Evolutionary conservation across 2,888 invertebrate species (phyloP).

Genomic region (Drosophila mulleri): DNA sequence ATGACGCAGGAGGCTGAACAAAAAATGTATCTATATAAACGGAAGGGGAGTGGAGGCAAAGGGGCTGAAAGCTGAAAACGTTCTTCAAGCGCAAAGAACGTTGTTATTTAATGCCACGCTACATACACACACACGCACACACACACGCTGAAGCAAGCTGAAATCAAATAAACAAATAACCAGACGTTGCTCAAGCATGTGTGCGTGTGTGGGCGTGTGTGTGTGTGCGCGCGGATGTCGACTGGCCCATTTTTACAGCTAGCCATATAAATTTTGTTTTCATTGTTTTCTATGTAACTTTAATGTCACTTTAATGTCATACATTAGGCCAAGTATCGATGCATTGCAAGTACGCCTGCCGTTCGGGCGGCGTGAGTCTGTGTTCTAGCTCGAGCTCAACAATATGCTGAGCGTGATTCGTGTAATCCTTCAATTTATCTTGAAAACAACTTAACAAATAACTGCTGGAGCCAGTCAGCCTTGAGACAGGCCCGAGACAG

Average conservation of each 20-base stretch:
- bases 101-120: constrained; percentile 59
- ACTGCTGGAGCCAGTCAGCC: background rate
- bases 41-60: constrained; percentile 10
- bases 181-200: constrained; percentile 35
- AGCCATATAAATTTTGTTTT: constrained; percentile 60
- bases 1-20: constrained; percentile 37
- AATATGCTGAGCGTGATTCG: background rate
- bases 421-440: constrained; percentile 17
- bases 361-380: background rate
- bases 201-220: constrained; percentile 12
- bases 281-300: constrained; percentile 47
- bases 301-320: constrained; percentile 66
- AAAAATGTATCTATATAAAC: constrained; percentile 26
- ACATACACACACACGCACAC: constrained; percentile 26
- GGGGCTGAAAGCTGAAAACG: constrained; percentile 37
- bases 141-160: constrained; percentile 7
- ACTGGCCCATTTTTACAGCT: constrained; percentile 36
- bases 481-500: background rate
- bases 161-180: constrained; percentile 69
- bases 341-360: constrained; percentile 44
- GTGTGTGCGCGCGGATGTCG: constrained; percentile 7
- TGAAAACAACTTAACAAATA: background rate
- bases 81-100: constrained; percentile 58
- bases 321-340: constrained; percentile 56
- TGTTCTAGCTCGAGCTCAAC: background rate